Conservation (phyloP, 2,797 vertebrate species). For the Chanos chanos region DNA sequence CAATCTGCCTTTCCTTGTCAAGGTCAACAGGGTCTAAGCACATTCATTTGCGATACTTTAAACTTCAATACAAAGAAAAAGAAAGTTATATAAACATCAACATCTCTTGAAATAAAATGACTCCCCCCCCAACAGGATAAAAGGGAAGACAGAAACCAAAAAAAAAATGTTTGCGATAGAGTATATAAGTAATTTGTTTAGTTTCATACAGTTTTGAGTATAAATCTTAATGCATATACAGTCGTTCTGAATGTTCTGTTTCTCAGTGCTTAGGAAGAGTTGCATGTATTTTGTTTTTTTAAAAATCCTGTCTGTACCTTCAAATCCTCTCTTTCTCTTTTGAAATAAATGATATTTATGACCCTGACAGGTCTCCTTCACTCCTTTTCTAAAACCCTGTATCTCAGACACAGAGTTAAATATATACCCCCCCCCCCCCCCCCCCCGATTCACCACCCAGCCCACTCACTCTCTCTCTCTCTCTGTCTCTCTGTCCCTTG, state of each 20-base stretch:
- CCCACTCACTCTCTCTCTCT: too few species aligned
- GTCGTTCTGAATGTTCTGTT: conserved; percentile 20
- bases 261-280: conserved; percentile 7
- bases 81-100: conserved; percentile 15
- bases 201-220: conserved; percentile 38
- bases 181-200: conserved; percentile 13
- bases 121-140: conserved; percentile 15
- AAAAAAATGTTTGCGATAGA: conserved; percentile 5
- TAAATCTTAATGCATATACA: conserved; percentile 45
- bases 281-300: conserved; percentile 10
- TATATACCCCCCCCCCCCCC: background rate
- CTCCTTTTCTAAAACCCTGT: conserved; percentile 2
- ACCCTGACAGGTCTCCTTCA: background rate
- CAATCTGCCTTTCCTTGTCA: too few species aligned
- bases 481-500: too few species aligned
- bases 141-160: conserved; percentile 9
- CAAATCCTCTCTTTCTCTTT: conserved; percentile 7
- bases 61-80: conserved; percentile 27
- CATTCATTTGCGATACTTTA: conserved; percentile 19
- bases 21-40: too few species aligned
- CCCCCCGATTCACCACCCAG: background rate
- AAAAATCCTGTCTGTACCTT: background rate
- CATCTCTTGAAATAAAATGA: conserved; percentile 29
- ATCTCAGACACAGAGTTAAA: conserved; percentile 29
- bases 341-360: too few species aligned